These are phyloP conservation scores for Lepus oiostolus DNA, from an alignment of 2,797 vertebrate genomes.

Conservation along the genomic window DNA sequence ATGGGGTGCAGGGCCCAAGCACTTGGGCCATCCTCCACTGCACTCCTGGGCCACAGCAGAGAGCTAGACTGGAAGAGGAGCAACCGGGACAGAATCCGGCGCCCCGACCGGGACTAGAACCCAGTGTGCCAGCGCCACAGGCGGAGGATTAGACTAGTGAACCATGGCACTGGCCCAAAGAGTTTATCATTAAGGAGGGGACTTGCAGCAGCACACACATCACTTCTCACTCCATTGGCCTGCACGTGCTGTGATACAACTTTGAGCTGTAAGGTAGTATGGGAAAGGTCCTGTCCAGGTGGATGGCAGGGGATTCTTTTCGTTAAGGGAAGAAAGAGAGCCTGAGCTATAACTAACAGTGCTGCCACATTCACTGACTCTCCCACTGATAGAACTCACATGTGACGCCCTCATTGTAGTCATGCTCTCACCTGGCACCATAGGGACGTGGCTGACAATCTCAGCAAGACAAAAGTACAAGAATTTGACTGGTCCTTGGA, in stretches of 20 bases:
- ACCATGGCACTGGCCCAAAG: no score
- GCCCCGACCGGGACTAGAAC: no score
- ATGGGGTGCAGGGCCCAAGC: no score
- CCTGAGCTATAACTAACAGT: neutral
- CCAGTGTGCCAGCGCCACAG: no score
- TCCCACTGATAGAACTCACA: neutral
- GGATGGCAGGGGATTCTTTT: neutral
- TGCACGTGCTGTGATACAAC: conserved; percentile 5
- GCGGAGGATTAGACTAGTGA: no score
- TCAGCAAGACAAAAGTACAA: conserved; percentile 4
- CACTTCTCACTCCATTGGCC: neutral
- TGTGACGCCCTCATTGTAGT: neutral
- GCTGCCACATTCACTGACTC: neutral
- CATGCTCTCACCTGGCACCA: neutral
- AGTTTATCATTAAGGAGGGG: neutral
- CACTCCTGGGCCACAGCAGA: no score
- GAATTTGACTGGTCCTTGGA: conserved; percentile 34
- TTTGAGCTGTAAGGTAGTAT: conserved; percentile 41
- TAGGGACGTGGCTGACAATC: neutral
- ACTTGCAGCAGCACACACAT: neutral
- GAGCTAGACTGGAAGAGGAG: no score
- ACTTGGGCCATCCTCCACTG: no score
- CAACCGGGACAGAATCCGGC: no score
- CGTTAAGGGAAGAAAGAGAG: neutral
- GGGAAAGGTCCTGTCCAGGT: neutral